A percentile compares a stretch with the other conserved stretches of the same genome.
Evolutionary conservation across 2,888 invertebrate species (phyloP).

Genomic region (Stenodema calcarata): DNA sequence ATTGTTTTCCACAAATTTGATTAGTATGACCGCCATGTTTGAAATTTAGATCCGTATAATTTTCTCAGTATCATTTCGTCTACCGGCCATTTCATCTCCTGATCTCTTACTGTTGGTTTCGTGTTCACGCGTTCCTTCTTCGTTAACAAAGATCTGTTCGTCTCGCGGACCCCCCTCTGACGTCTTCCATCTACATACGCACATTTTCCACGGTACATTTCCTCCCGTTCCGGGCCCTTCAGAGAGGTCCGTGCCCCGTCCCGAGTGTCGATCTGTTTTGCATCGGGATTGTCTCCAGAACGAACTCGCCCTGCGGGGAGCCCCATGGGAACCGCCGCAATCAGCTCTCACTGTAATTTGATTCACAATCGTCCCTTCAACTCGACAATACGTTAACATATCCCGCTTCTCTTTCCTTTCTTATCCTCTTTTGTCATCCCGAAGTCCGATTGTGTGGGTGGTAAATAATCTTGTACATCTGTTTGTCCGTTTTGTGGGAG

Average conservation of each 20-base stretch:
- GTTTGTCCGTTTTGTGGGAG: not conserved
- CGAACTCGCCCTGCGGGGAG: not conserved
- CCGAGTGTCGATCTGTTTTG: not conserved
- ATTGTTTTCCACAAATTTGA: too few species aligned
- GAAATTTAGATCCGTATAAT: too few species aligned
- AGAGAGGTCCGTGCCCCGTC: not conserved
- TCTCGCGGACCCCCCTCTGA: not conserved
- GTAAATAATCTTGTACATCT: not conserved
- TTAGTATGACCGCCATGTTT: too few species aligned
- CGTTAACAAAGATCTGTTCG: not conserved
- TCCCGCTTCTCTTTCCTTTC: not conserved
- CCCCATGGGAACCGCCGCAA: conserved; percentile 20
- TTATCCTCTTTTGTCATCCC: not conserved
- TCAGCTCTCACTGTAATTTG: conserved; percentile 25
- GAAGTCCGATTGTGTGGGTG: not conserved
- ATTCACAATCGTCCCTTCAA: conserved; percentile 16
- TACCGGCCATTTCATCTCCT: too few species aligned
- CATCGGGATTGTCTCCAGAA: not conserved
- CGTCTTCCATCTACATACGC: not conserved
- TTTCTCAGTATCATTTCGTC: too few species aligned
- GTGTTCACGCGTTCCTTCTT: not conserved
- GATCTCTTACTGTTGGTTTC: too few species aligned
- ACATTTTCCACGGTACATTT: not conserved
- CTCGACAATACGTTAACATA: not conserved
- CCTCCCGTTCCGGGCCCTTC: not conserved